Percentiles rank a stretch among this genome's conserved stretches.
phyloP scores from a whole-genome alignment of 2,113 vertebrate genomes.

The Calonectris borealis region DNA sequence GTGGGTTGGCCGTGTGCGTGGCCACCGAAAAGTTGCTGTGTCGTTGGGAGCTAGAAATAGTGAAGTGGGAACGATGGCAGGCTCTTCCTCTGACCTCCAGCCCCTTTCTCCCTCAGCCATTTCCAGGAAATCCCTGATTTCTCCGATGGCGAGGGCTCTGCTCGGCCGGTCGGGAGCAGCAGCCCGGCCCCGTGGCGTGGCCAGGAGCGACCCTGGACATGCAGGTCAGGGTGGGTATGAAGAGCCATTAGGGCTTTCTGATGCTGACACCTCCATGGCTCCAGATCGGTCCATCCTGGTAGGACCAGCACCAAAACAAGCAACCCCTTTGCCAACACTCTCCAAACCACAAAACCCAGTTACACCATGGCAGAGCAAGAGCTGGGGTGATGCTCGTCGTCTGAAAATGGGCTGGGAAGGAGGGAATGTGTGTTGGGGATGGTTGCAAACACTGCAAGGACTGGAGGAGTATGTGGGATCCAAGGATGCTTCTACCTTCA shows the following conservation, averaged over 20 bases:
- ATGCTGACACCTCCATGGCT: fast-evolving
- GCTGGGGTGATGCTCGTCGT: background rate
- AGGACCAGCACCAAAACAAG: background rate
- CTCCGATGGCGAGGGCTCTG: fast-evolving
- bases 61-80: background rate
- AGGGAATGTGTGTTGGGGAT: background rate
- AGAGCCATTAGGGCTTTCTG: background rate
- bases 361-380: fast-evolving
- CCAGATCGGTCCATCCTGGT: fast-evolving
- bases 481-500: background rate
- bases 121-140: background rate
- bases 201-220: background rate
- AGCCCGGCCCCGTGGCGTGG: background rate
- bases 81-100: background rate
- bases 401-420: background rate
- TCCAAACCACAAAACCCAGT: background rate
- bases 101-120: background rate
- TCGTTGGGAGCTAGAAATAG: fast-evolving
- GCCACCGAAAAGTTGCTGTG: background rate
- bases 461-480: background rate
- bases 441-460: background rate
- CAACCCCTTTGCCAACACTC: background rate
- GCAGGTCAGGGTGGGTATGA: background rate
- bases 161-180: fast-evolving
- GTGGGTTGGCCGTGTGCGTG: fast-evolving